phyloP scores from a whole-genome alignment of 1,140 invertebrate genomes.

The Wasmannia auropunctata region DNA sequence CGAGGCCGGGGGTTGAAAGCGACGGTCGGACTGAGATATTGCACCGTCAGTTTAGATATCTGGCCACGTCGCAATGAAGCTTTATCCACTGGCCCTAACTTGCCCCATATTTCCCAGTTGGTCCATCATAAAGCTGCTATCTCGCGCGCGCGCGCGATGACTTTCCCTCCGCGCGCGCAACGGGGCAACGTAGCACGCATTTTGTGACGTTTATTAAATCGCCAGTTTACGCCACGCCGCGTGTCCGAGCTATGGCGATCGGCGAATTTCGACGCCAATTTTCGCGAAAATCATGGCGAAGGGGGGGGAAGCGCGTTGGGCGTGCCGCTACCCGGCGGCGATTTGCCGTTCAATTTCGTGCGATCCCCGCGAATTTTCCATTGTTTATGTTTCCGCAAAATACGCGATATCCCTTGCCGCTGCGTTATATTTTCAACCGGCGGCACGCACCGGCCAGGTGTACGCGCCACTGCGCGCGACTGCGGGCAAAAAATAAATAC shows the following conservation, averaged over 20 bases:
- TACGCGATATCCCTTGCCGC: conserved; percentile 23
- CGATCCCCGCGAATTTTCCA: conserved; percentile 39
- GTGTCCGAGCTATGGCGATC: conserved; percentile 30
- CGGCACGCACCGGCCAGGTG: not conserved
- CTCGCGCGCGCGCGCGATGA: not conserved
- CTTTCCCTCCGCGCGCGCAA: not conserved
- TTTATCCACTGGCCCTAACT: conserved; percentile 51
- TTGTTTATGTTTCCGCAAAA: conserved; percentile 44
- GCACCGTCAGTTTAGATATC: conserved; percentile 40
- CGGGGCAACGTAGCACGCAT: not conserved
- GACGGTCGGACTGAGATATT: conserved; percentile 36
- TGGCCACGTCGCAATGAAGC: conserved; percentile 51
- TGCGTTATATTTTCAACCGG: conserved; percentile 11
- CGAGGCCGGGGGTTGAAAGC: not conserved
- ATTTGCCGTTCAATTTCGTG: conserved; percentile 37
- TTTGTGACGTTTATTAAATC: conserved; percentile 60
- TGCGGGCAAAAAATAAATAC: conserved; percentile 29
- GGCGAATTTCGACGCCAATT: conserved; percentile 27
- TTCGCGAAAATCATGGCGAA: conserved; percentile 50
- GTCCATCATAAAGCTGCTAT: conserved; percentile 2
- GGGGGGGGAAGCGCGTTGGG: not conserved
- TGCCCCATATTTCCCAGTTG: conserved; percentile 46
- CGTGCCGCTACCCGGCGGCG: not conserved
- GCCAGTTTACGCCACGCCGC: not conserved
- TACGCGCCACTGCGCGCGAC: not conserved